phyloP scores from a whole-genome alignment of 2,113 vertebrate genomes.

The Pseudorectes ferrugineus region DNA sequence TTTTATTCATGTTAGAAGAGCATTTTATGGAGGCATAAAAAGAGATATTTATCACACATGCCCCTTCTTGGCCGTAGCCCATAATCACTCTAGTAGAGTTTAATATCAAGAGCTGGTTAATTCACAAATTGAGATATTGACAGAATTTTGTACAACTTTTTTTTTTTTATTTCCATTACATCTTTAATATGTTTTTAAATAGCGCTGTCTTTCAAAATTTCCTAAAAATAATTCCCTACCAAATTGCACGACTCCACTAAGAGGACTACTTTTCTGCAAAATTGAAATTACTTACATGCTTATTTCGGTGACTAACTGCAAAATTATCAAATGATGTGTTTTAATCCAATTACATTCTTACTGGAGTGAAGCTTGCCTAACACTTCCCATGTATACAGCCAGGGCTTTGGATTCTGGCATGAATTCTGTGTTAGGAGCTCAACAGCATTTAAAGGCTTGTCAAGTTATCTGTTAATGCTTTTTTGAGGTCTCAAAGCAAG shows the following conservation, averaged over 20 bases:
- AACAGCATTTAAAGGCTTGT: constrained; percentile 8
- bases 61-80: neutral
- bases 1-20: constrained; percentile 18
- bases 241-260: neutral
- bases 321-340: constrained; percentile 68
- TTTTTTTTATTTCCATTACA: neutral
- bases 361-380: constrained; percentile 26
- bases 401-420: constrained; percentile 32
- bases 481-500: neutral
- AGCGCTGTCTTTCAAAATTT: neutral
- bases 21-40: constrained; percentile 14
- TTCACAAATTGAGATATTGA: neutral
- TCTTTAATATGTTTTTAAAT: constrained; percentile 3
- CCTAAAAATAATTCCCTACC: neutral
- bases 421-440: constrained; percentile 12
- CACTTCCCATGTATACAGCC: neutral
- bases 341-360: constrained; percentile 72
- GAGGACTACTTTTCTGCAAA: constrained; percentile 57
- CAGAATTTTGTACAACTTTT: neutral
- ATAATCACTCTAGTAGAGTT: neutral
- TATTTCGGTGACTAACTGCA: constrained; percentile 64
- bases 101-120: neutral
- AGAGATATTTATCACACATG: neutral
- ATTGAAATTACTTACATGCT: constrained; percentile 63
- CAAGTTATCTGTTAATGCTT: neutral